phyloP scores from a whole-genome alignment of 2,113 vertebrate species.

The Paramormyrops kingsleyae region DNA sequence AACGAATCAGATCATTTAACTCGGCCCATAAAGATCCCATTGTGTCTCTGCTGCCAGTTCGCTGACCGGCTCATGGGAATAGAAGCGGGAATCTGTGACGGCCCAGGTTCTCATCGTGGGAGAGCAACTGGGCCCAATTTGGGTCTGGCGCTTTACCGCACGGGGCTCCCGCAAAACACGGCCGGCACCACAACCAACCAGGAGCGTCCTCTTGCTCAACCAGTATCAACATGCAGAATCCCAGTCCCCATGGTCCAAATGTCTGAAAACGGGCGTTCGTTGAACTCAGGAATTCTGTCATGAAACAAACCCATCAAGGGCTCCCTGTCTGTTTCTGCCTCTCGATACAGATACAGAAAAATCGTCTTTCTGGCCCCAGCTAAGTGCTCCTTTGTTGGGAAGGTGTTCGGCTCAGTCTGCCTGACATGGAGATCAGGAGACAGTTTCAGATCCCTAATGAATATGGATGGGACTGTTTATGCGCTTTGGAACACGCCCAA shows the following conservation, averaged over 20 bases:
- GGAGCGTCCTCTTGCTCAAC: slow-evolving; percentile 54
- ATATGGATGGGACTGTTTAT: slow-evolving; percentile 66
- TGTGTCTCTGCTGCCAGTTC: not conserved
- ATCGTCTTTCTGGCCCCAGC: slow-evolving; percentile 58
- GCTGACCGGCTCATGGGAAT: not conserved
- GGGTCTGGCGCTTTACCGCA: not conserved
- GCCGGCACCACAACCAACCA: slow-evolving; percentile 35
- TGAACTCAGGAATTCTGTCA: slow-evolving; percentile 49
- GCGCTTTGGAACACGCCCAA: slow-evolving; percentile 53
- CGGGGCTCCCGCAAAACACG: slow-evolving; percentile 28
- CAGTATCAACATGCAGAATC: slow-evolving; percentile 52
- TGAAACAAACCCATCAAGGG: slow-evolving; percentile 45
- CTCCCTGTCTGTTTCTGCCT: slow-evolving; percentile 18
- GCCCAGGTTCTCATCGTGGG: not conserved
- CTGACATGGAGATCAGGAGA: slow-evolving; percentile 59
- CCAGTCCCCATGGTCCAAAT: slow-evolving; percentile 56
- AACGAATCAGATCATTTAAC: not conserved
- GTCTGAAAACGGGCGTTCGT: slow-evolving; percentile 54
- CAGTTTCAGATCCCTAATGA: slow-evolving; percentile 58
- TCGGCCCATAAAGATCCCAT: not conserved
- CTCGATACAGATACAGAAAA: slow-evolving; percentile 52
- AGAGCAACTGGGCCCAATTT: not conserved
- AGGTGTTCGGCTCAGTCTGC: slow-evolving; percentile 57
- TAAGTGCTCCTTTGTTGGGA: slow-evolving; percentile 54
- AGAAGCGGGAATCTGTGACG: not conserved